Evolutionary conservation across 2,113 vertebrate species (phyloP).

Genomic region (Ictalurus furcatus): DNA sequence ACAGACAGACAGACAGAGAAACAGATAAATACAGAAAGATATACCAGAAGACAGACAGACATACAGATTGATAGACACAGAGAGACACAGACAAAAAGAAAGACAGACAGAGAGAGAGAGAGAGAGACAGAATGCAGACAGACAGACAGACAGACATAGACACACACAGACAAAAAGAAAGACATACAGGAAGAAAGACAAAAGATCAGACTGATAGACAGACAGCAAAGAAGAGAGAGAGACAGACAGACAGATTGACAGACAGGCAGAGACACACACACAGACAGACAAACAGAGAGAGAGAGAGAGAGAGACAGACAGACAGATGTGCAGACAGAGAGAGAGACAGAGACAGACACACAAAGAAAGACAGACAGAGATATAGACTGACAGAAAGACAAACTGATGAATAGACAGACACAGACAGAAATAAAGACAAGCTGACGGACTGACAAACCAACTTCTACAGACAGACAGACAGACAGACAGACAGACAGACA

Average conservation of each 20-base stretch:
- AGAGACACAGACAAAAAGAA: neutral
- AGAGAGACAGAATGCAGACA: neutral
- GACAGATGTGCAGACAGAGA: neutral
- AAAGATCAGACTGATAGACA: neutral
- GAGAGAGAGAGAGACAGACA: neutral
- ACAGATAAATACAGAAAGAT: neutral
- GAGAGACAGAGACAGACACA: neutral
- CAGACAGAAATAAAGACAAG: neutral
- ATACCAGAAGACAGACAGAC: neutral
- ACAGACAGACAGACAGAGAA: neutral
- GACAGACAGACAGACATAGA: neutral
- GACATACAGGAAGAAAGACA: neutral
- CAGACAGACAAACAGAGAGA: neutral
- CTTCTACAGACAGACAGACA: neutral
- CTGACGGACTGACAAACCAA: neutral
- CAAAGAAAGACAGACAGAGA: neutral
- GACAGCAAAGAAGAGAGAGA: neutral
- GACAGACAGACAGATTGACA: neutral
- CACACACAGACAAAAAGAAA: neutral
- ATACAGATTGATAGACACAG: neutral
- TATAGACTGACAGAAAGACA: neutral
- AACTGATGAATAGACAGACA: neutral
- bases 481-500: neutral
- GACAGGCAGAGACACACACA: neutral
- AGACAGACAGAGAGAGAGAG: neutral